Percentiles rank a stretch among this genome's conserved stretches.
Conservation (phyloP, 2,888 invertebrate genomes). For the Caenorhabditis sp. region DNA sequence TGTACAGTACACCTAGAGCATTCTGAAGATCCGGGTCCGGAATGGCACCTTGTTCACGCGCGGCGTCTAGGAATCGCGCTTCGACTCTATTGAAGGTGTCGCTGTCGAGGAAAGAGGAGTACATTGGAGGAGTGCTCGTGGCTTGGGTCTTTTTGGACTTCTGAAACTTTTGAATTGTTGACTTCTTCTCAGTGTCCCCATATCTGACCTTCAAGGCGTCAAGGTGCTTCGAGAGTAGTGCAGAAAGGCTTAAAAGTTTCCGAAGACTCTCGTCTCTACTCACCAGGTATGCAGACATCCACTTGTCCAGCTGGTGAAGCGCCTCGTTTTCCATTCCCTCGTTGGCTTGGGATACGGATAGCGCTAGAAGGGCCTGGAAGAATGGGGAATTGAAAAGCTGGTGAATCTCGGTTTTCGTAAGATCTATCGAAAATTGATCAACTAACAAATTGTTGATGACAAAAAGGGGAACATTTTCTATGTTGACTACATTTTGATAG, state of each 20-base stretch:
- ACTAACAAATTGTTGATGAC: too few relatives aligned
- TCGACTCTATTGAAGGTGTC: constrained; percentile 75
- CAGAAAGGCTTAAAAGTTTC: too few relatives aligned
- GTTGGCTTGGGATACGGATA: constrained; percentile 96
- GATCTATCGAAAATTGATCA: too few relatives aligned
- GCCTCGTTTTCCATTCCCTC: constrained; percentile 95
- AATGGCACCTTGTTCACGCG: constrained; percentile 68
- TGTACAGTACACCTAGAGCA: constrained; percentile 93
- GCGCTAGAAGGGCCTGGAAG: constrained; percentile 89
- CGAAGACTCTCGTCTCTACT: too few relatives aligned
- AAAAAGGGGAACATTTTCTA: too few relatives aligned
- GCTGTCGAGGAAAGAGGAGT: constrained; percentile 71
- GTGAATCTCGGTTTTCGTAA: too few relatives aligned
- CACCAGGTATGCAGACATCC: constrained; percentile 66
- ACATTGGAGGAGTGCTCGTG: constrained; percentile 31
- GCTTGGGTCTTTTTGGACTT: constrained; percentile 34
- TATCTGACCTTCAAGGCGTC: too few relatives aligned
- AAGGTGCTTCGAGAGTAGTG: too few relatives aligned
- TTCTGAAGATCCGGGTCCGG: constrained; percentile 82
- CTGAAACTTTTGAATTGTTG: too few relatives aligned
- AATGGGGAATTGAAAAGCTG: too few relatives aligned
- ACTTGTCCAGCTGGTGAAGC: constrained; percentile 88
- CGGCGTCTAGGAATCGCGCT: constrained; percentile 76
- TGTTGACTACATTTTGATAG: too few relatives aligned
- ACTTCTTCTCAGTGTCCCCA: too few relatives aligned